phyloP scores from a whole-genome alignment of 37 sponge, comb jelly and placozoan genomes.

The Cladorhizidae sp. region DNA sequence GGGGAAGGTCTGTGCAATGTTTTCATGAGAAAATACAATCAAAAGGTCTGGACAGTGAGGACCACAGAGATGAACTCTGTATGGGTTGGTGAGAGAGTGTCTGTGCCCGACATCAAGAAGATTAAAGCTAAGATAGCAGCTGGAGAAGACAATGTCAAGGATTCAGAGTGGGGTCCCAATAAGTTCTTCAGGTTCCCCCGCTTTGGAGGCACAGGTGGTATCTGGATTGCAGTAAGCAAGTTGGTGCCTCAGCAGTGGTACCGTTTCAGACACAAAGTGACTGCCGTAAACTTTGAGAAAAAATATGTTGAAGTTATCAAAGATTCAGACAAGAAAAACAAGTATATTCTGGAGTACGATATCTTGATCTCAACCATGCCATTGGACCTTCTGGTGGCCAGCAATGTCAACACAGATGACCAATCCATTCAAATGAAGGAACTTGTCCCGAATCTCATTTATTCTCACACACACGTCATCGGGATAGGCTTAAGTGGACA shows the following conservation, averaged over 20 bases:
- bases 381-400: conserved; percentile 22
- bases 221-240: conserved; percentile 22
- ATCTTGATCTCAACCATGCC: conserved; percentile 41
- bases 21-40: conserved; percentile 49
- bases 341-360: conserved; percentile 34
- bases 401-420: conserved; percentile 4
- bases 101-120: conserved; percentile 33
- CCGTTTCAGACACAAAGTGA: conserved; percentile 19
- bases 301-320: background rate
- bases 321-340: background rate
- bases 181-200: conserved; percentile 34
- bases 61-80: conserved; percentile 33
- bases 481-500: conserved; percentile 49
- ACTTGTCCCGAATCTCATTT: conserved; percentile 14
- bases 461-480: conserved; percentile 50
- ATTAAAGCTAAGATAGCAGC: conserved; percentile 39
- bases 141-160: background rate
- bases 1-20: conserved; percentile 36
- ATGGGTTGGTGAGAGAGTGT: conserved; percentile 43
- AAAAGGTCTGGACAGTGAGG: conserved; percentile 46
- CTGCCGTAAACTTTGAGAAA: background rate
- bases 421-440: background rate
- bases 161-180: conserved; percentile 48
- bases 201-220: conserved; percentile 34
- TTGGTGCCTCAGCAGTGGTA: conserved; percentile 33